Evolutionary conservation across 2,797 vertebrate genomes (phyloP).

Genomic region (Onychomys arenicola): DNA sequence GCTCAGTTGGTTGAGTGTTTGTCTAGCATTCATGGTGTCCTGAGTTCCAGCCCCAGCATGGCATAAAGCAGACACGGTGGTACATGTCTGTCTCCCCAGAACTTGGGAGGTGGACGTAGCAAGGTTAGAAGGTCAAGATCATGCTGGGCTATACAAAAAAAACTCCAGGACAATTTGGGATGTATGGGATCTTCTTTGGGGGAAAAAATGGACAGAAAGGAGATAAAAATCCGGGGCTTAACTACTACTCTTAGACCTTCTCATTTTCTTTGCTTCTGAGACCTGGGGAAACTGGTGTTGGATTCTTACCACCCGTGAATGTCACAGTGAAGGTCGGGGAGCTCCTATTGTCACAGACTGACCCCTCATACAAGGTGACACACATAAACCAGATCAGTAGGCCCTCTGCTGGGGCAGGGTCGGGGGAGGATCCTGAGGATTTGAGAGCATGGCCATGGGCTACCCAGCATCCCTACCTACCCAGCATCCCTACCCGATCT

Average conservation of each 20-base stretch:
- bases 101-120: neutral
- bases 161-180: neutral
- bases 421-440: neutral
- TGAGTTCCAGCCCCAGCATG: no score
- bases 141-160: neutral
- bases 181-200: no score
- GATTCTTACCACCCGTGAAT: neutral
- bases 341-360: neutral
- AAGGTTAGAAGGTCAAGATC: neutral
- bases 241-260: neutral
- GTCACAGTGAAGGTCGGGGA: slow-evolving; percentile 28
- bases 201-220: neutral
- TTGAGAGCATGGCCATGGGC: neutral
- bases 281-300: neutral
- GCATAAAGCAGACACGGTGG: neutral
- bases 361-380: neutral
- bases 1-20: neutral
- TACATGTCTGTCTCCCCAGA: neutral
- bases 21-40: neutral
- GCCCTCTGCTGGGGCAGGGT: neutral
- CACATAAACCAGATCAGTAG: neutral
- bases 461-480: neutral
- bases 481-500: fast-evolving
- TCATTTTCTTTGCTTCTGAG: neutral
- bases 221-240: neutral